Percentiles rank a stretch among this genome's conserved stretches.
Conservation (phyloP, 2,797 vertebrate genomes). For the Chrysocyon brachyurus region DNA sequence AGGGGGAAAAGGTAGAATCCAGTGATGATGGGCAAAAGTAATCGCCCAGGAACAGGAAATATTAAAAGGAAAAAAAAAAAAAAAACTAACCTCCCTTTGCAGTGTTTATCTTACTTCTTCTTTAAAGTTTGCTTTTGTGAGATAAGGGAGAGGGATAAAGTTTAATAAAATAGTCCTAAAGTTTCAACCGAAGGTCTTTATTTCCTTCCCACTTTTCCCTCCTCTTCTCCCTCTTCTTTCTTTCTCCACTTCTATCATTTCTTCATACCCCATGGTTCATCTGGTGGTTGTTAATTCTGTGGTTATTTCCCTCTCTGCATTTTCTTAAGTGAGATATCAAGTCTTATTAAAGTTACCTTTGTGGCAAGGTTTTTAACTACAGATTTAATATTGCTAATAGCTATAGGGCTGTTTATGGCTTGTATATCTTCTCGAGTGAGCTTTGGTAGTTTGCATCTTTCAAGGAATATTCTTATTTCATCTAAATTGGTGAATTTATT, state of each 20-base stretch:
- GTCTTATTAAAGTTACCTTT: constrained; percentile 14
- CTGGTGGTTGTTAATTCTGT: neutral
- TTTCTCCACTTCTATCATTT: neutral
- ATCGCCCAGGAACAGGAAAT: constrained; percentile 26
- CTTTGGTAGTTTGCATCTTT: neutral
- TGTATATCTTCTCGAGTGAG: neutral
- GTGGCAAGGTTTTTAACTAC: neutral
- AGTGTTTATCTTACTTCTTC: neutral
- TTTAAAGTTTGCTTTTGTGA: neutral
- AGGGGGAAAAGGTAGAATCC: neutral
- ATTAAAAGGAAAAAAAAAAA: neutral
- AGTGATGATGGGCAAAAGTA: neutral
- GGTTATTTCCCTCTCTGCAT: neutral
- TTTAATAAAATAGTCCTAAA: neutral
- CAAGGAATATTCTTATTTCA: neutral
- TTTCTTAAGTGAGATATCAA: neutral
- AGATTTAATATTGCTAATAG: neutral
- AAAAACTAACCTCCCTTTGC: neutral
- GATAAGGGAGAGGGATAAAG: neutral
- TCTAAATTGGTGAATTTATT: constrained; percentile 42
- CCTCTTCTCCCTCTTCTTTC: neutral
- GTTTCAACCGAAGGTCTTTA: neutral
- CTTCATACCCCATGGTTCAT: neutral
- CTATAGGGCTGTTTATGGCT: neutral
- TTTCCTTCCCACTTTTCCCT: neutral